A percentile compares a stretch with the other conserved stretches of the same genome.
phyloP scores from a whole-genome alignment of 2,797 vertebrate genomes.

The Bucorvus abyssinicus region DNA sequence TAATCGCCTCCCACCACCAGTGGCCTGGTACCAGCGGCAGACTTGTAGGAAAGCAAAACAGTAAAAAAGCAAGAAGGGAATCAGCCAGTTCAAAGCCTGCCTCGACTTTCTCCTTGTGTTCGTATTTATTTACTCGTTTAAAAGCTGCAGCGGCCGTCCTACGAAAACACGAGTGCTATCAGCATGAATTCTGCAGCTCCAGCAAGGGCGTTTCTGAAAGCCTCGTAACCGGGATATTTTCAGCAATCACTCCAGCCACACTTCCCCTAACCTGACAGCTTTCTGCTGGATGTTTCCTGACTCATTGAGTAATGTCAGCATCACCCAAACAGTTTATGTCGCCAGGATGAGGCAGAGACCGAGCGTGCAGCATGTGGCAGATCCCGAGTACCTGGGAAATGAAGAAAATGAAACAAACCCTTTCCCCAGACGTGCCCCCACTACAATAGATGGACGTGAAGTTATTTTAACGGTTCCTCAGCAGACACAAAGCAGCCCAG shows the following conservation, averaged over 20 bases:
- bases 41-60: neutral
- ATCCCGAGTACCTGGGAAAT: neutral
- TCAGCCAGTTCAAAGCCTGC: neutral
- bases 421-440: neutral
- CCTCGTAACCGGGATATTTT: constrained; percentile 30
- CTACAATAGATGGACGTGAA: neutral
- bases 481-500: neutral
- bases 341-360: neutral
- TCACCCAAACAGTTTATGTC: neutral
- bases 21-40: neutral
- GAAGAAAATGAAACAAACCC: neutral
- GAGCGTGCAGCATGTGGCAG: neutral
- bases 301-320: neutral
- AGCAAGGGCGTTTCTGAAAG: neutral
- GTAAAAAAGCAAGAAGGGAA: neutral
- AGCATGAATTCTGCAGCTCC: neutral
- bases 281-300: constrained; percentile 33
- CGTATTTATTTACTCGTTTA: neutral
- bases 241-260: constrained; percentile 15
- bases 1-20: neutral
- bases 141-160: neutral
- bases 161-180: neutral
- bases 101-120: neutral
- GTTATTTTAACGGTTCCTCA: neutral
- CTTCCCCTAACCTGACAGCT: constrained; percentile 8